A percentile compares a stretch with the other conserved stretches of the same genome.
Evolutionary conservation across 2,888 invertebrate species (phyloP).

Genomic region (Cheilosia pagana): DNA sequence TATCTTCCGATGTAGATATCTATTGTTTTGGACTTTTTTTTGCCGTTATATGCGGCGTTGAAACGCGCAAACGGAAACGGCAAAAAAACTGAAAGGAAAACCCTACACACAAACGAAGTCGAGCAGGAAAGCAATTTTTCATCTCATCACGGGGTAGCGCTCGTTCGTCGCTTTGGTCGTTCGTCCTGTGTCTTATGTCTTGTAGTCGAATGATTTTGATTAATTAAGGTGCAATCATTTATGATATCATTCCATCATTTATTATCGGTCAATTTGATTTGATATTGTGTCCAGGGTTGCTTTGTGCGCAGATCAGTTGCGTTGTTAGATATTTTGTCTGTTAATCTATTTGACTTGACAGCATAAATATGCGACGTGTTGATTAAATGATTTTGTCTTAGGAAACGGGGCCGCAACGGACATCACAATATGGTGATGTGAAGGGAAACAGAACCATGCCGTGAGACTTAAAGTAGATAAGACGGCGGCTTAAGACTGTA

Average conservation of each 20-base stretch:
- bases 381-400: neutral
- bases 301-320: slow-evolving; percentile 27
- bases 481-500: no score
- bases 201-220: slow-evolving; percentile 59
- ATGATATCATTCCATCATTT: slow-evolving; percentile 66
- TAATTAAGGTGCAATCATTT: slow-evolving; percentile 64
- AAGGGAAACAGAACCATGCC: no score
- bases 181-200: slow-evolving; percentile 12
- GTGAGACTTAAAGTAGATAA: no score
- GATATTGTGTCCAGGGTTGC: slow-evolving; percentile 32
- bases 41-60: slow-evolving; percentile 25
- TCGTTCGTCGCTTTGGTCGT: slow-evolving; percentile 40
- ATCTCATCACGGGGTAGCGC: slow-evolving; percentile 51
- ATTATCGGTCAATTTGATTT: slow-evolving; percentile 70
- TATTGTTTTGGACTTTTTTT: slow-evolving; percentile 22
- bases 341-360: slow-evolving; percentile 37
- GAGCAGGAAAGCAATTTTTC: slow-evolving; percentile 67
- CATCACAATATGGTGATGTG: slow-evolving; percentile 3
- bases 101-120: slow-evolving; percentile 35
- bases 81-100: slow-evolving; percentile 29
- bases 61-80: slow-evolving; percentile 28
- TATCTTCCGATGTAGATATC: neutral
- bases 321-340: slow-evolving; percentile 10
- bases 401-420: neutral
- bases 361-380: slow-evolving; percentile 44